Base-by-base conservation (phyloP, 2,797 vertebrate species). In the Thaleichthys pacificus region DNA sequence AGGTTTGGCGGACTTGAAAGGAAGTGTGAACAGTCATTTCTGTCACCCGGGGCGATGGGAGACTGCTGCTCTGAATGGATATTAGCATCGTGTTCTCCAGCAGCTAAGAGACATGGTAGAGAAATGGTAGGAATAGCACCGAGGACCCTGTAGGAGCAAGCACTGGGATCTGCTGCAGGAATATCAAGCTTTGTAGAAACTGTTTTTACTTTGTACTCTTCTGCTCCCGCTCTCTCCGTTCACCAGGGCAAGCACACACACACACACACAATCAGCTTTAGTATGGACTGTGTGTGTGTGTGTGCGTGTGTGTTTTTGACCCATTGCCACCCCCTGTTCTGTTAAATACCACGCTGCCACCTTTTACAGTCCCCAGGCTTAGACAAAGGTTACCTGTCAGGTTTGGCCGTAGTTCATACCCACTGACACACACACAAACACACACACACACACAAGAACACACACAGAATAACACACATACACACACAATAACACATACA, bases 361-460 rank as follows among this genome's bases (percentile, higher is more conserved):
- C 17, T 14, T 54, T 17, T 12, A 51, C 7, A 51, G 47, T 51
- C 47, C 47, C 47, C 15, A 4, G 51, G 51, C 51, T 54, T 19
- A 54, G 51, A 54, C 51, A 54, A 54, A 54, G 51, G 51, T 54
- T n/a, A 54, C 51, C 51, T 54, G 51, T 54, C 51, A 54, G 51
- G 49, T 54, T 54, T 6, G 14, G 49, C 14, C 6, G 1, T 17
- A 15, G 51, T 61, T 24, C 60, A 61, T 7, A 12, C 1, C 11
- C 21, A 26, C 60, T 14, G 24, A 2, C 8, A 11, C 12, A 28
- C 22, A 12, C 60, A 3, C 56, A 21, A 1, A 3, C 57, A 22
- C 57, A 58, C 1, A 58, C 57, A 58, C 57, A 58, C 57, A 58
- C 57, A 58, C 0, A 28, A 28, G 2, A 28, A 28, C 26, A 28